phyloP scores from a whole-genome alignment of 2,113 vertebrate species.

The Microcebus tavaratra region DNA sequence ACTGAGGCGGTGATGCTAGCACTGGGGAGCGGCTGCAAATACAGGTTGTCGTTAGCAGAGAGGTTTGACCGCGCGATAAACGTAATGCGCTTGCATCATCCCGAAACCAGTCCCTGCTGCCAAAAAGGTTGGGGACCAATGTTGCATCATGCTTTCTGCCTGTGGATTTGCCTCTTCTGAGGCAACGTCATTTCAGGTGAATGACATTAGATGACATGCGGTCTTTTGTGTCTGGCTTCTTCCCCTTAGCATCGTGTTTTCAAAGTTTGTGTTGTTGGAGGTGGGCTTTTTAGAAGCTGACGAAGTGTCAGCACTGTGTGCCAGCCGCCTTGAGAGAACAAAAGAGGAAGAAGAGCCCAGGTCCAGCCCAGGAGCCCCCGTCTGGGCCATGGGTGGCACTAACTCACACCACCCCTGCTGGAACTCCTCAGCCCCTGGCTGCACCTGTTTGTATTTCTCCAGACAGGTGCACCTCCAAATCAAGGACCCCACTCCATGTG shows the following conservation, averaged over 20 bases:
- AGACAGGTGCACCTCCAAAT: neutral
- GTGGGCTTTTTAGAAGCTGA: neutral
- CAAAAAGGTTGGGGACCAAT: no score
- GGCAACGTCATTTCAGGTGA: neutral
- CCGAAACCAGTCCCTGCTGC: no score
- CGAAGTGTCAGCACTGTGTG: neutral
- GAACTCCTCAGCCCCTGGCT: neutral
- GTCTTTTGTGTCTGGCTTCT: neutral
- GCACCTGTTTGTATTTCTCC: neutral
- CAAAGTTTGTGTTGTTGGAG: neutral
- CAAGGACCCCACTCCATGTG: neutral
- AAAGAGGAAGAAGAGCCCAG: neutral
- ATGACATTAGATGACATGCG: neutral
- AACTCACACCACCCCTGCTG: rapidly evolving
- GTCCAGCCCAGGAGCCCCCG: neutral
- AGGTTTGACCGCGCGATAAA: no score
- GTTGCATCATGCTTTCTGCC: neutral
- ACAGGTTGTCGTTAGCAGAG: no score
- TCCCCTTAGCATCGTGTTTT: neutral
- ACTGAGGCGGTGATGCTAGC: no score
- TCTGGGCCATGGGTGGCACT: neutral
- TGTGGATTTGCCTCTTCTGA: neutral
- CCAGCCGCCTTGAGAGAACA: neutral
- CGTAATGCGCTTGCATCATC: no score
- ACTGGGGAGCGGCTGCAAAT: no score